Base-by-base conservation (phyloP, 1,140 invertebrate species). In the Zaprionus capensis region DNA sequence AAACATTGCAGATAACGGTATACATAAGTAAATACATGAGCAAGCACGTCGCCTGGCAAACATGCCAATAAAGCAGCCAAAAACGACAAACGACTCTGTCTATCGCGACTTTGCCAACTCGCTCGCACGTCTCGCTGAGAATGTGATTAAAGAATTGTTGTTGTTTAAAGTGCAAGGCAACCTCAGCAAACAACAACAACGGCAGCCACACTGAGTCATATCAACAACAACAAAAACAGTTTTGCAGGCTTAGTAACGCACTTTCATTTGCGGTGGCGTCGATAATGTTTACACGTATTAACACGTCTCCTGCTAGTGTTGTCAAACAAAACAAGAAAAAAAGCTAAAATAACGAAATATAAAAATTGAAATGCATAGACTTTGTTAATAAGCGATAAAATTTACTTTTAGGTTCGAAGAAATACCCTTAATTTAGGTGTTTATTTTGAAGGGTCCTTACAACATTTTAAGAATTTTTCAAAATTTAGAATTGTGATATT, bases 121-220 rank as follows among this genome's bases (percentile, higher is more conserved):
- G 12, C 36, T 14, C 12, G 36, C 12, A 4, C 28, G 28, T 12
- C 12, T 38, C 4, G 36, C 6, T 38, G 36, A 4, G 41, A 76
- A 66, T 82, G 77, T 78, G 80, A 88, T 87, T 81, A 82, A 84
- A 82, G 88, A 87, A 87, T 87, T 81, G 82, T 85, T 87, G 84
- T 80, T 88, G 80, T 73, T 82, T 58, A 72, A 72, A 72, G 63
- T 44, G 41, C 44, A 5, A 41, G 61, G 9, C 34, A 74, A 15
- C 56, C 38, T 15, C 76, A 67, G 51, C 67, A 55, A 71, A 44
- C 69, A 44, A n/a, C 67, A 51, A 53, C 36, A 73, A 17, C 38
- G 41, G 28, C 49, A 31, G 22, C 59, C 17, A 58, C 59, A 41
- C 62, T 7, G 49, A 22, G 67, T 38, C 63, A 70, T 62, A 80